Evolutionary conservation across 2,797 vertebrate species (phyloP).

Genomic region (Lagodon rhomboides): DNA sequence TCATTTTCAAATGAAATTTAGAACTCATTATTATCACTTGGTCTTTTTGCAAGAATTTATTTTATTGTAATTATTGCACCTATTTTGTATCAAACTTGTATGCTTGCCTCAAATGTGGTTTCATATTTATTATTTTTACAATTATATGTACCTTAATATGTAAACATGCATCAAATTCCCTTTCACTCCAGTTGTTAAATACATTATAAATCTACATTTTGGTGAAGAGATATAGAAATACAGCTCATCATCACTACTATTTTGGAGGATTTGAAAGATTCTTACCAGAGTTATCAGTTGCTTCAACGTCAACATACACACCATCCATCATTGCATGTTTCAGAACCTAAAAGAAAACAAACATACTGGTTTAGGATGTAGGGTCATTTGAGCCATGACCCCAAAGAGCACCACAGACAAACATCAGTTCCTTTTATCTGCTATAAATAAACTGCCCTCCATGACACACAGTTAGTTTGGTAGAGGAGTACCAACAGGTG

Average conservation of each 20-base stretch:
- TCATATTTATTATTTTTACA: background rate
- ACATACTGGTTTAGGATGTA: background rate
- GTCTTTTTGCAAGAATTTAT: too few relatives aligned
- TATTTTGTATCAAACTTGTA: too few relatives aligned
- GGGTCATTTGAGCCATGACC: background rate
- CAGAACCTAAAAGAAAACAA: conserved; percentile 83
- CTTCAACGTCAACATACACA: conserved; percentile 83
- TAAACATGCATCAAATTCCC: background rate
- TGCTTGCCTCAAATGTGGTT: background rate
- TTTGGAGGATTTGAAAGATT: background rate
- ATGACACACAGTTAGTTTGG: background rate
- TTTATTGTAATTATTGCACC: too few relatives aligned
- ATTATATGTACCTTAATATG: background rate
- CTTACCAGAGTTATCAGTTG: conserved; percentile 85
- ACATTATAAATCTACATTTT: background rate
- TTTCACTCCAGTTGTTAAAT: background rate
- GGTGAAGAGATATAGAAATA: background rate
- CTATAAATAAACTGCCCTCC: background rate
- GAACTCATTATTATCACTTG: too few relatives aligned
- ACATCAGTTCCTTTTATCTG: background rate
- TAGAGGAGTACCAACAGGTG: too few relatives aligned
- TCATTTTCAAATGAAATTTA: background rate
- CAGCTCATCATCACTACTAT: too few relatives aligned
- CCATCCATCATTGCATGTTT: conserved; percentile 80
- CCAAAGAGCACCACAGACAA: background rate